Base-by-base conservation (phyloP, 2,797 vertebrate species). In the Erithacus rubecula region DNA sequence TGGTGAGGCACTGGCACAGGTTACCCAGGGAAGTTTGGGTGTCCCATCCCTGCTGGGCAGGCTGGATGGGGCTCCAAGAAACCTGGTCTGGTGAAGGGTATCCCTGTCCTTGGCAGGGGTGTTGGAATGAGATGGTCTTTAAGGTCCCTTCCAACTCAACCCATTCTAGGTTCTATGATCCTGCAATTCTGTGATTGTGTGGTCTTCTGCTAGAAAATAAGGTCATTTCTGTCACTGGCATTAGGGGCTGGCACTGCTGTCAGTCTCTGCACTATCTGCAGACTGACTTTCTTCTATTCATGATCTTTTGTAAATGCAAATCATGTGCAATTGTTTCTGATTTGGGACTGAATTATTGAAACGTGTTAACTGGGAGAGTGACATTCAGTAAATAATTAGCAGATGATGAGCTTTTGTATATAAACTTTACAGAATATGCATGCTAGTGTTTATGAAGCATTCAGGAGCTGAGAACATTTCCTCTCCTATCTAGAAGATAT, bases 351-450 rank as follows among this genome's bases (percentile, higher is more conserved):
- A 90, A 49, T 79, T 84, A 67, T 36, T 63, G 27, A 72, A 87
- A 87, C 63, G 14, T 75, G 76, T 76, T 81, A 89, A 75, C 36
- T 9, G 30, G 19, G 63, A 86, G 41, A 79, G 60, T 49, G 58
- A 16, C 34, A 78, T 2, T 2, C 34, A 62, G 47, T 32, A 86
- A 82, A 79, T 76, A 74, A 80, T 43, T 72, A 60, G n/a, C 22
- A 79, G 34, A 69, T 81, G 59, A 93, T 82, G 63, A 95, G 59
- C 47, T 81, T 92, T 86, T 37, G 59, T 55, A 20, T 64, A 56
- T 49, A 78, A 90, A 87, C 59, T 82, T 92, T 27, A 60, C 37
- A 68, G 81, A 91, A 79, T 92, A 94, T 88, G 60, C 32, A 64
- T 72, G 6, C 7, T 46, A 55, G 26, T 59, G 18, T 86, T 91